Conservation (phyloP, 1,140 invertebrate genomes). For the Lysiphlebus fabarum region DNA sequence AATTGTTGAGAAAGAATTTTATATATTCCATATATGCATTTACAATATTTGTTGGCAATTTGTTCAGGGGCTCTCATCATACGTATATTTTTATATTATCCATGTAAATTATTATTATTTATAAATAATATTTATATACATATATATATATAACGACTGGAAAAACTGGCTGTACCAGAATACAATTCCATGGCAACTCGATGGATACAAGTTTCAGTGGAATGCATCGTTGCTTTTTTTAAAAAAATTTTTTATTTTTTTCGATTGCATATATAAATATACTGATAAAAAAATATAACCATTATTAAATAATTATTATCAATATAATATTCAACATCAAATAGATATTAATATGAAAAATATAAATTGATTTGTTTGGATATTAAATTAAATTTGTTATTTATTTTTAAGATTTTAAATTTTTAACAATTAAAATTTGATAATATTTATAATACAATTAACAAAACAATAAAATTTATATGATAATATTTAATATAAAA, state of each 20-base stretch:
- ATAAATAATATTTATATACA: background rate
- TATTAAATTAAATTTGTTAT: too few species aligned
- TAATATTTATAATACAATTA: background rate
- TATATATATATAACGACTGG: background rate
- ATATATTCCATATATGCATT: too few species aligned
- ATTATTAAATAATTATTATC: too few species aligned
- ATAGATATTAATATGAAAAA: too few species aligned
- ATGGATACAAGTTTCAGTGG: background rate
- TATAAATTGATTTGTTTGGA: too few species aligned
- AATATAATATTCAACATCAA: too few species aligned
- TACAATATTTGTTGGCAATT: background rate
- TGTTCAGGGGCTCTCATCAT: conserved; percentile 8
- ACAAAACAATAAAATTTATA: background rate
- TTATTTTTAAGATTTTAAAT: background rate
- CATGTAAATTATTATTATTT: too few species aligned
- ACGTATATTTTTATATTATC: too few species aligned
- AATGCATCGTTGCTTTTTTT: conserved; percentile 4
- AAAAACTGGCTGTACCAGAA: conserved; percentile 11
- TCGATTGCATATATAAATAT: too few species aligned
- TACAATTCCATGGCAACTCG: conserved; percentile 9
- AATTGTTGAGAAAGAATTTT: too few species aligned
- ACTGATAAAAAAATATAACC: too few species aligned
- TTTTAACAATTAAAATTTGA: background rate
- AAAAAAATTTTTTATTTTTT: conserved; percentile 8
- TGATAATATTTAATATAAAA: too few species aligned